Base-by-base conservation (phyloP, 1,140 invertebrate species). In the Drosophila simulans region DNA sequence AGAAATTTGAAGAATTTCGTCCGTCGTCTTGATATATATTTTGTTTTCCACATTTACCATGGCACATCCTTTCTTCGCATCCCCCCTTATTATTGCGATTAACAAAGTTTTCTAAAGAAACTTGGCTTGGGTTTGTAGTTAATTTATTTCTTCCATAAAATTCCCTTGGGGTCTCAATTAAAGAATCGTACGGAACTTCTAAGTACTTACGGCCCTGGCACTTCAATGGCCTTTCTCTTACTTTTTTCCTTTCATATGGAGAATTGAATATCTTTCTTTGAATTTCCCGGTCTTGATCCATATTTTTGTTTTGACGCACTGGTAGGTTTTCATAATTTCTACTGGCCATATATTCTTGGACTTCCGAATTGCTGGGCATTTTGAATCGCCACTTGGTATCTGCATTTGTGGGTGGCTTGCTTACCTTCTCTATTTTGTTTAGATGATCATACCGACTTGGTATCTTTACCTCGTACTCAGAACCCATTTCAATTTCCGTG, bases 351-450 rank as follows among this genome's bases (percentile, higher is more conserved):
- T 22, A 57, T 3, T 42, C 10, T 1, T 42, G 5, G 5, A 34
- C 34, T 59, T 63, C 37, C 54, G 15, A 15, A 10, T 42, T 31
- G 25, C 53, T 42, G 22, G 59, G 17, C 10, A 62, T 5, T 5
- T 42, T 31, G 17, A 58, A 37, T 4, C 17, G 42, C 54, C 59
- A 59, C 4, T 22, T 22, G 4, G 8, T 34, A 11, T 2, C 3
- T 13, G 3, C 11, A 17, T 10, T 10, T 5, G n/a, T 2, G 3
- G 77, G 77, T 10, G 77, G 70, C 15, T 31, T 57, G 43, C 77
- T 74, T 5, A 80, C 51, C 25, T 55, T 49, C 22, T 80, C 55
- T 37, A 80, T 80, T 45, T 40, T 52, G 0, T n/a, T 35, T 2
- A 70, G 15, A 37, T 43, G 46, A 1, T 56, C 53, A 5, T 42